Evolutionary conservation across 2,797 vertebrate species (phyloP), one percentile per base, ranked within the genome.

Genomic region (Leuciscus waleckii): DNA sequence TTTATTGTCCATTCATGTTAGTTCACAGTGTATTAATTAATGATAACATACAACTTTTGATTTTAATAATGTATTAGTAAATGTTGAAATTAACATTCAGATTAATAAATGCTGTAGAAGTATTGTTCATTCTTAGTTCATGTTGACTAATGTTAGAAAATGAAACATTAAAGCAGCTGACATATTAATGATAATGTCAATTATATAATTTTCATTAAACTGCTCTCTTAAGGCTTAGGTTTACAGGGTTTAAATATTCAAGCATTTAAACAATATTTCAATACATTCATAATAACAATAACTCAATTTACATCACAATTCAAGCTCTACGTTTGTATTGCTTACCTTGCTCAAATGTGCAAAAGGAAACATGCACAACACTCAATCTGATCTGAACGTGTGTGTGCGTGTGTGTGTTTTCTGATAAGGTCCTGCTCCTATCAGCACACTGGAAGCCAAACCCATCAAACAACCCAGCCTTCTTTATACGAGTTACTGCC

Each of bases 311-410:
- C 16, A 14, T 56, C 49, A 16, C n/a, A 58, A 26, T 32, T 19
- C 16, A 41, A 58, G 68, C 51, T 7, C 49, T 19, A 2, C 19
- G 2, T 43, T 21, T 32, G 10, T 29, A 5, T 43, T 14, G 49
- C 80, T 82, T 74, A 82, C 81, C 81, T 74, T 26, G 39, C 41
- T 82, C n/a, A 41, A 17, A 39, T 82, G 67, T 32, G 43, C 14
- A 71, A 63, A 29, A 43, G 23, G 16, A 73, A 73, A 46, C 68
- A 63, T 4, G 11, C 11, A 41, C 17, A 61, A 39, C 3, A 26
- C 19, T 71, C n/a, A 1, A 11, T 41, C 14, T 74, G 26, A 73
- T 46, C 69, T 73, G 56, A 63, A 19, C 21, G 81, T 7, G 23
- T 26, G 49, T 17, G 74, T 46, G 35, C 43, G 26, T 17, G 75